These are phyloP conservation scores for Phalacrocorax pelagicus DNA, from an alignment of 2,113 vertebrate species.

Conservation along the genomic window DNA sequence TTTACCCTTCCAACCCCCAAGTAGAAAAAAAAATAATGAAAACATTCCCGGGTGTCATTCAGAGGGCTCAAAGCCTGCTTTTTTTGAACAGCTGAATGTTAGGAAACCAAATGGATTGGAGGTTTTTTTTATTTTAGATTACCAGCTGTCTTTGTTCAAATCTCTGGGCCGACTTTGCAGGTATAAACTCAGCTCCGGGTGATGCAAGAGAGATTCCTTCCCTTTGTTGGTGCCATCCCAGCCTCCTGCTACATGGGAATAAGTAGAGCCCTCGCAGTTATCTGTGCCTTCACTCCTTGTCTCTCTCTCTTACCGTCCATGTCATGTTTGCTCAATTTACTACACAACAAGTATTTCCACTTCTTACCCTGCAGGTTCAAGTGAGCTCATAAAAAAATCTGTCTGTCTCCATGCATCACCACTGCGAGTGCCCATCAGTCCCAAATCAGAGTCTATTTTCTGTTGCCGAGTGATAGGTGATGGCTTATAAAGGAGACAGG, in stretches of 20 bases:
- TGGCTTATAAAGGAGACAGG: constrained; percentile 51
- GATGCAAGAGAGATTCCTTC: background rate
- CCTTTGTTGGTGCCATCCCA: background rate
- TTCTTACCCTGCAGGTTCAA: constrained; percentile 67
- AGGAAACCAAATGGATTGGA: background rate
- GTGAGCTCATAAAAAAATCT: constrained; percentile 43
- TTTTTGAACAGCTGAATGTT: background rate
- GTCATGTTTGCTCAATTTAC: constrained; percentile 69
- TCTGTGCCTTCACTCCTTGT: constrained; percentile 17
- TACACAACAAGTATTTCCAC: constrained; percentile 59
- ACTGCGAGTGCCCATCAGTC: constrained; percentile 44
- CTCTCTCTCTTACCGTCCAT: constrained; percentile 7
- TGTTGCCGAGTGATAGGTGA: background rate
- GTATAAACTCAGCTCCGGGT: background rate
- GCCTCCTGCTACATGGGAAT: background rate
- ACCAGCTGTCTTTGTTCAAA: background rate
- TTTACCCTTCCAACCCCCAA: background rate
- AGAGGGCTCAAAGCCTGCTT: fast-evolving
- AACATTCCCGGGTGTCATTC: background rate
- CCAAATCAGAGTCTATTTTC: background rate
- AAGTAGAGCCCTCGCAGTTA: background rate
- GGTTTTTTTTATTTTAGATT: background rate
- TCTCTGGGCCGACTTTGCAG: background rate
- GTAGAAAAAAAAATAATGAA: background rate
- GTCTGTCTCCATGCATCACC: constrained; percentile 50